phyloP scores from a whole-genome alignment of 2,888 invertebrate species.

The Acanthococcus lagerstroemiae region DNA sequence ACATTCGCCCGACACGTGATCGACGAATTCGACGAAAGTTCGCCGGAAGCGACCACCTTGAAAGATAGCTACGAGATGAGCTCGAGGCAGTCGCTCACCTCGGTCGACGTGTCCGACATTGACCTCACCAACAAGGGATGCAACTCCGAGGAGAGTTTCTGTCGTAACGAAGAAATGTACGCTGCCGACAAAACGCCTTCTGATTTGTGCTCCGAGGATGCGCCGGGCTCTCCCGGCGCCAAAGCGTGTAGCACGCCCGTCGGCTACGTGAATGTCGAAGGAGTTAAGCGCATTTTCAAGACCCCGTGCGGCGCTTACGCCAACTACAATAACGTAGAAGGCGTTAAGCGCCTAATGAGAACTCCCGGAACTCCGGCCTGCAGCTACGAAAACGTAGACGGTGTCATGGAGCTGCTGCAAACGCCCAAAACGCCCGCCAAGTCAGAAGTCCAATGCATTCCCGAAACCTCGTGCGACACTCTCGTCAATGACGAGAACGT shows the following conservation, averaged over 20 bases:
- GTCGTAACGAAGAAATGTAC: background rate
- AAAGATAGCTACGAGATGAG: background rate
- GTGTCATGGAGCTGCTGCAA: too few species aligned
- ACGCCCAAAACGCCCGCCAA: too few species aligned
- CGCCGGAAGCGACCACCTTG: background rate
- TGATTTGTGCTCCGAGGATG: background rate
- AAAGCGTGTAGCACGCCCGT: background rate
- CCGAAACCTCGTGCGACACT: too few species aligned
- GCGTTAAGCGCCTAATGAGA: too few species aligned
- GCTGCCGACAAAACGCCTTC: background rate
- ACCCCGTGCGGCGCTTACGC: too few species aligned
- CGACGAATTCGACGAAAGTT: background rate
- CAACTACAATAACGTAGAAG: too few species aligned
- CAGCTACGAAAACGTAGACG: too few species aligned
- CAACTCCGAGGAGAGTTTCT: background rate
- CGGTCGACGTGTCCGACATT: background rate
- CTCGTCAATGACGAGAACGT: too few species aligned
- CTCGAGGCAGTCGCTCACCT: background rate
- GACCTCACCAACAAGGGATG: background rate
- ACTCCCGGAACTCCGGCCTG: too few species aligned
- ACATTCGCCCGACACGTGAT: background rate
- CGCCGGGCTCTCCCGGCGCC: background rate
- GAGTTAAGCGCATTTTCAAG: too few species aligned
- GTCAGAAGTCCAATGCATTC: too few species aligned
- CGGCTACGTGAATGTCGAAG: background rate